Conservation (phyloP, 1,140 invertebrate species). For the Hyles vespertilio region DNA sequence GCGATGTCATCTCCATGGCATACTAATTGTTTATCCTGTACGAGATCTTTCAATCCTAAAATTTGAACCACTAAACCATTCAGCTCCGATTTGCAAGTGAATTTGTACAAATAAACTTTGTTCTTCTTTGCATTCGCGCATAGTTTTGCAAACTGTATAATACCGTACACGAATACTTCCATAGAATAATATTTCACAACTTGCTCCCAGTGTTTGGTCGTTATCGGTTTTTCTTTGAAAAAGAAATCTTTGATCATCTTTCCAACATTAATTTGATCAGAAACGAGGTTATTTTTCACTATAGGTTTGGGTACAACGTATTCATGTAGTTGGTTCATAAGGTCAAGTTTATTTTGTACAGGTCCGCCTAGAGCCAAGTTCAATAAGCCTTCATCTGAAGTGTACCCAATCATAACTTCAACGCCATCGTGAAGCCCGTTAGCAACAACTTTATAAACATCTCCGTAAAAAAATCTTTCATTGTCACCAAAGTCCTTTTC, state of each 20-base stretch:
- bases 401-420: constrained; percentile 33
- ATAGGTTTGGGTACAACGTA: constrained; percentile 16
- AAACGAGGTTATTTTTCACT: constrained; percentile 9
- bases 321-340: constrained; percentile 25
- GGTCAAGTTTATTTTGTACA: constrained; percentile 7
- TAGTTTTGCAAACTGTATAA: constrained; percentile 23
- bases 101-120: constrained; percentile 33
- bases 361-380: constrained; percentile 2
- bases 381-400: constrained; percentile 28
- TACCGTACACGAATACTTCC: constrained; percentile 16
- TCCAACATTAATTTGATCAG: constrained; percentile 23
- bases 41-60: constrained; percentile 8
- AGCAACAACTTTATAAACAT: constrained; percentile 18
- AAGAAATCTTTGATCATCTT: constrained; percentile 27
- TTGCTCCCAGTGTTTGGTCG: constrained; percentile 16
- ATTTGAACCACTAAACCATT: constrained; percentile 18
- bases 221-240: constrained; percentile 15
- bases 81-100: constrained; percentile 28
- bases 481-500: constrained; percentile 55
- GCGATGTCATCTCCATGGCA: constrained; percentile 34
- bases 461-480: constrained; percentile 35
- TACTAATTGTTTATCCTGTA: constrained; percentile 15
- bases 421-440: constrained; percentile 32
- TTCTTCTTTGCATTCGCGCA: constrained; percentile 17
- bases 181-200: constrained; percentile 16